phyloP scores from a whole-genome alignment of 2,888 invertebrate genomes.

The Rhopalosiphum nymphaeae region DNA sequence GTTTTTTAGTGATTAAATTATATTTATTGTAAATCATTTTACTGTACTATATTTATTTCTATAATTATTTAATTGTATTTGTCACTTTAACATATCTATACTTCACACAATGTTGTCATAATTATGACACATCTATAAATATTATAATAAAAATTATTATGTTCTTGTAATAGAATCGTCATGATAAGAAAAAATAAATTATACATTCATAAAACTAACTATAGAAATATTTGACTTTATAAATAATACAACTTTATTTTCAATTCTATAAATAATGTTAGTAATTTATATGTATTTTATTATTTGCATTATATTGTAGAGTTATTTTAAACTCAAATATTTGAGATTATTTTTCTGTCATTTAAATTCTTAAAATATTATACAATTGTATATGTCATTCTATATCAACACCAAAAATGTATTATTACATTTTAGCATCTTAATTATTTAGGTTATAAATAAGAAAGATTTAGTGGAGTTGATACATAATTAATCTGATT shows the following conservation, averaged over 20 bases:
- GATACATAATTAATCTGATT: neutral
- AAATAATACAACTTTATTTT: neutral
- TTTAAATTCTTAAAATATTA: neutral
- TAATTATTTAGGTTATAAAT: neutral
- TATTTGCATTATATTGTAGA: neutral
- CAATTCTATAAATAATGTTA: neutral
- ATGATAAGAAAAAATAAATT: neutral
- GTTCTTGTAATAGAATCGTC: neutral
- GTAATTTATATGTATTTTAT: neutral
- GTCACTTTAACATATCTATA: neutral
- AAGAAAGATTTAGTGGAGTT: neutral
- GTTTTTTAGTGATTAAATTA: slow-evolving; percentile 50
- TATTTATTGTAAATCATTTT: neutral
- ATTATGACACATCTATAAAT: neutral
- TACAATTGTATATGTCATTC: neutral
- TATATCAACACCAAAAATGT: neutral
- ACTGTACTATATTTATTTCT: neutral
- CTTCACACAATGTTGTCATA: neutral
- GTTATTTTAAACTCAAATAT: neutral
- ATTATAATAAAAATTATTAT: neutral
- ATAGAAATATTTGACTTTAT: neutral
- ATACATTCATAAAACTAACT: neutral
- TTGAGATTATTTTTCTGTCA: neutral
- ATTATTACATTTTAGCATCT: neutral
- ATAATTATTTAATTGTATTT: neutral